Base-by-base conservation (phyloP, 1,140 invertebrate genomes). In the Elymnias hypermnestra region DNA sequence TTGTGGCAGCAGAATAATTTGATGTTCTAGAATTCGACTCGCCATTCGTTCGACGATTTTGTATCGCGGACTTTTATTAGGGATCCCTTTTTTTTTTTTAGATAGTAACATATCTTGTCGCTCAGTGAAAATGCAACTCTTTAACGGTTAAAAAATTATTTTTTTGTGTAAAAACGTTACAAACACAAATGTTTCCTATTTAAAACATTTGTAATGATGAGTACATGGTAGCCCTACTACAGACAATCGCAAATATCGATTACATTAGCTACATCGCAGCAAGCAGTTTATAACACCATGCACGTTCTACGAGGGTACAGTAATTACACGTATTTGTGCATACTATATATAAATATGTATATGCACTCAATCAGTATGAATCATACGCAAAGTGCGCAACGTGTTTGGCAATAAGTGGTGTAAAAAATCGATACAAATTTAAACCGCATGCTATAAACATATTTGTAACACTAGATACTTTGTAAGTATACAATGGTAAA, bases 161-260 rank as follows among this genome's bases (percentile, higher is more conserved):
- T n/a, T n/a, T n/a, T n/a, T n/a, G n/a, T n/a, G n/a, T n/a, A n/a
- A 22, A 22, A 22, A 22, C 8, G 21, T 1, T 22, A 8, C 21
- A 22, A 22, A 22, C 8, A 8, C 21, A 22, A 2, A n/a, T n/a
- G n/a, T n/a, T n/a, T n/a, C n/a, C n/a, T n/a, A n/a, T n/a, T n/a
- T n/a, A n/a, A n/a, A n/a, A n/a, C n/a, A n/a, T n/a, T n/a, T n/a
- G n/a, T n/a, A n/a, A n/a, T n/a, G n/a, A n/a, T n/a, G n/a, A n/a
- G n/a, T n/a, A n/a, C n/a, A n/a, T n/a, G 21, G n/a, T 29, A 40
- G 19, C 37, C 29, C 10, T 40, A 35, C 15, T 38, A 58, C 58
- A 59, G 63, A 64, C 61, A 63, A 69, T 69, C 69, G 66, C 64
- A 48, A 75, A 72, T 56, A 56, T 54, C 52, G 52, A 49, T 54